Evolutionary conservation across 2,888 invertebrate species (phyloP).

Genomic region (Morpho achilles): DNA sequence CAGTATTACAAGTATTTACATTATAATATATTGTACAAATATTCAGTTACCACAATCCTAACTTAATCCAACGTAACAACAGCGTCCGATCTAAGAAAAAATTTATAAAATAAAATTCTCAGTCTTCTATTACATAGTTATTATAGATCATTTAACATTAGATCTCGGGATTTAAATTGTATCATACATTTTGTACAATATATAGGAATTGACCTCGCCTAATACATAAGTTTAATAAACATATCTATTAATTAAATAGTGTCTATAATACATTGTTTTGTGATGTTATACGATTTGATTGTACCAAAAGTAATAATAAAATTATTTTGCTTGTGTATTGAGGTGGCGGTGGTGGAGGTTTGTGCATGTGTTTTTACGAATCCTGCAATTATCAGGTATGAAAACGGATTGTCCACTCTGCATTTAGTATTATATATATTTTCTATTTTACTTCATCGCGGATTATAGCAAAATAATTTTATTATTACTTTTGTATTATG

Average conservation of each 20-base stretch:
- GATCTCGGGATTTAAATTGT: slow-evolving; percentile 57
- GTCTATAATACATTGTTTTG: slow-evolving; percentile 12
- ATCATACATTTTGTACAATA: slow-evolving; percentile 65
- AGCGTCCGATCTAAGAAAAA: slow-evolving; percentile 48
- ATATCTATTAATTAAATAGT: background rate
- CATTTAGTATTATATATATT: too few relatives aligned
- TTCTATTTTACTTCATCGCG: too few relatives aligned
- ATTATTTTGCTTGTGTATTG: too few relatives aligned
- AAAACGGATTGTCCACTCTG: too few relatives aligned
- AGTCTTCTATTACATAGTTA: slow-evolving; percentile 73
- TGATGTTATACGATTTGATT: slow-evolving; percentile 15
- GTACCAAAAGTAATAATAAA: background rate
- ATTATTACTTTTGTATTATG: too few relatives aligned
- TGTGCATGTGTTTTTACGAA: too few relatives aligned
- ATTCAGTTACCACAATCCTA: background rate
- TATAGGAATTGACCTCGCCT: slow-evolving; percentile 41
- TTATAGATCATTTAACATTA: slow-evolving; percentile 55
- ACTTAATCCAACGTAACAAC: slow-evolving; percentile 37
- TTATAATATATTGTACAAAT: slow-evolving; percentile 1
- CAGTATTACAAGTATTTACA: too few relatives aligned
- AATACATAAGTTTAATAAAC: background rate
- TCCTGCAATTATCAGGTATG: too few relatives aligned
- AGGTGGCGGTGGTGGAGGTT: too few relatives aligned
- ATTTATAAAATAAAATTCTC: slow-evolving; percentile 63
- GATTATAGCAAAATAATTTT: too few relatives aligned